Percentiles rank a stretch among this genome's conserved stretches.
Evolutionary conservation across 2,797 vertebrate species (phyloP).

Genomic region (Pteropus rufus): DNA sequence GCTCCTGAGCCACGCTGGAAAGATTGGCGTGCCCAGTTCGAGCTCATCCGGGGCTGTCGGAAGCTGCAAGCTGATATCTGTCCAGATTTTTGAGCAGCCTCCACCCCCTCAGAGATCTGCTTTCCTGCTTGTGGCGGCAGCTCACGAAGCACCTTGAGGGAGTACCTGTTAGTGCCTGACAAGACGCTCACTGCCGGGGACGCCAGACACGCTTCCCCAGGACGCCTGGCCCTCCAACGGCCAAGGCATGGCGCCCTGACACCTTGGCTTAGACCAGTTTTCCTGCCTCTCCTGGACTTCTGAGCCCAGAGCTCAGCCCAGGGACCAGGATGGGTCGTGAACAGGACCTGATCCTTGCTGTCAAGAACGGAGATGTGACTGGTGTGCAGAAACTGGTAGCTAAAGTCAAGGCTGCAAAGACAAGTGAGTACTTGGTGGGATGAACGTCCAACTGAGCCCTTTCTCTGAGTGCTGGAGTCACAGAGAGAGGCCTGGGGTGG

Average conservation of each 20-base stretch:
- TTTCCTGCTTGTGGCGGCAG: slow-evolving; percentile 55
- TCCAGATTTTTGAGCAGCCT: slow-evolving; percentile 61
- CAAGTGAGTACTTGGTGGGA: slow-evolving; percentile 81
- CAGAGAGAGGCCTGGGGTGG: neutral
- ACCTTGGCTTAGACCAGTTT: neutral
- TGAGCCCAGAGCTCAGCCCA: slow-evolving; percentile 41
- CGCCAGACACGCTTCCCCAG: neutral
- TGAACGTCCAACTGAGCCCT: neutral
- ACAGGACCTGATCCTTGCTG: slow-evolving; percentile 86
- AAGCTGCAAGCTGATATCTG: slow-evolving; percentile 59
- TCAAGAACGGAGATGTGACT: slow-evolving; percentile 85
- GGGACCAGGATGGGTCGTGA: slow-evolving; percentile 84
- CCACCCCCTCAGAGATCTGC: slow-evolving; percentile 32
- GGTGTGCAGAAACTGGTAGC: slow-evolving; percentile 86
- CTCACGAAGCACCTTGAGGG: slow-evolving; percentile 6
- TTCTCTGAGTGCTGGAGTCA: neutral
- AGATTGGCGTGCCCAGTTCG: slow-evolving; percentile 16
- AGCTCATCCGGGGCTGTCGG: slow-evolving; percentile 30
- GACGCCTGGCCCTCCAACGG: neutral
- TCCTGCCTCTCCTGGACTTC: neutral
- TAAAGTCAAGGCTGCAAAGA: slow-evolving; percentile 86
- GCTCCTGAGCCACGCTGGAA: neutral
- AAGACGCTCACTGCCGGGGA: neutral
- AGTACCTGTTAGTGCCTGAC: neutral
- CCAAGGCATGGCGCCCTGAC: slow-evolving; percentile 62